Conservation (phyloP, 2,797 vertebrate genomes). For the Ficedula albicollis region DNA sequence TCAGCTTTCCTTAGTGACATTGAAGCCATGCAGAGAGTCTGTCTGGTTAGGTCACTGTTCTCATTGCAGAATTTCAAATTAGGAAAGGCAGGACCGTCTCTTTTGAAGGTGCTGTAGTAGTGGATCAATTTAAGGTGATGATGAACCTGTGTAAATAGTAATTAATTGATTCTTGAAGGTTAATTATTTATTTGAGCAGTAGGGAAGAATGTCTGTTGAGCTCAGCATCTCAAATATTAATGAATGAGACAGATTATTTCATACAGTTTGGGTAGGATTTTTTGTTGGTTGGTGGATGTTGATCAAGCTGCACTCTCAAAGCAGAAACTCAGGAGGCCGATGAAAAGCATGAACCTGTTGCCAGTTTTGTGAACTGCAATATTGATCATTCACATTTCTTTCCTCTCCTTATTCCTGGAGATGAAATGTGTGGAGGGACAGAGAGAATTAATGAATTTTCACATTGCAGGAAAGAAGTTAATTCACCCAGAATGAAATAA, state of each 20-base stretch:
- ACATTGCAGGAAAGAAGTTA: not conserved
- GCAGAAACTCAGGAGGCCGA: not conserved
- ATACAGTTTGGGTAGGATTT: rapidly evolving
- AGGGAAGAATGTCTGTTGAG: not conserved
- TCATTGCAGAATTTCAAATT: not conserved
- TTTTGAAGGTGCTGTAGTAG: not conserved
- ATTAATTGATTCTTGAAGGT: not conserved
- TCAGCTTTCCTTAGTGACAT: not conserved
- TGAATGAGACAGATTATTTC: not conserved
- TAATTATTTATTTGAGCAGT: not conserved
- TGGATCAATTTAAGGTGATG: not conserved
- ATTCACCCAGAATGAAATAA: not conserved
- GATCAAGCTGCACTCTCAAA: not conserved
- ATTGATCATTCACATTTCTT: not conserved
- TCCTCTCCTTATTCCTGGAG: not conserved
- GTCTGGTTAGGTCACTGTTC: not conserved
- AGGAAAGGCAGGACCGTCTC: not conserved
- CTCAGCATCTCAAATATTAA: not conserved
- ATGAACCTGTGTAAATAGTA: not conserved
- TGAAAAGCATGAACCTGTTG: not conserved
- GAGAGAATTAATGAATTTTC: not conserved
- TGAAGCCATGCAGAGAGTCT: not conserved
- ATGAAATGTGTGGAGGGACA: not conserved
- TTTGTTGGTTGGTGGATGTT: not conserved
- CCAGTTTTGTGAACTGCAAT: not conserved